A percentile compares a stretch with the other conserved stretches of the same genome.
Conservation (phyloP, 2,797 vertebrate species). For the Pantherophis alleghaniensis region DNA sequence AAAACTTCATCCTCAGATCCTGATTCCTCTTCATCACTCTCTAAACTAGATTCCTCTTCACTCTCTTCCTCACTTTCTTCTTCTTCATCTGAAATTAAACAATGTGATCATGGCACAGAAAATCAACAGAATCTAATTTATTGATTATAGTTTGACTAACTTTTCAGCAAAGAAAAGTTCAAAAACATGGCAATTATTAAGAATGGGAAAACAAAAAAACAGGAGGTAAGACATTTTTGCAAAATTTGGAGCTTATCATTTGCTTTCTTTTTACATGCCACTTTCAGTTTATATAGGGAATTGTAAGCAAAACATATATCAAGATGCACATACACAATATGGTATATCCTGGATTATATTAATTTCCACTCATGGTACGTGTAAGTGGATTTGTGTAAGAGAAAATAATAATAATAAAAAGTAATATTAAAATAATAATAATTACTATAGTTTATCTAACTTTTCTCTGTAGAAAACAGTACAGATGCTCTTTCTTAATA, state of each 20-base stretch:
- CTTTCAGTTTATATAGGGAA: neutral
- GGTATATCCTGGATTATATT: neutral
- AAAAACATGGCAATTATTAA: neutral
- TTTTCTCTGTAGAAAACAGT: neutral
- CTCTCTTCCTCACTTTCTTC: constrained; percentile 79
- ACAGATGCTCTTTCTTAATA: neutral
- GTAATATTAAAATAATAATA: neutral
- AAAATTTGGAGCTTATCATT: neutral
- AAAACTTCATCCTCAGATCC: constrained; percentile 70
- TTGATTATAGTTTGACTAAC: neutral
- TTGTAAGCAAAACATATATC: neutral
- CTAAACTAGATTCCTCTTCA: constrained; percentile 75
- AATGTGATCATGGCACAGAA: neutral
- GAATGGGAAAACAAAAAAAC: neutral
- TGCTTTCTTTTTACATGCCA: neutral
- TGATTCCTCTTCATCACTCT: constrained; percentile 73
- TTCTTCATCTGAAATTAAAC: constrained; percentile 72
- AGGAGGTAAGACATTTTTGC: neutral
- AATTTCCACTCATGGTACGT: neutral
- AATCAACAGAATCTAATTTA: neutral
- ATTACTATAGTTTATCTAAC: neutral
- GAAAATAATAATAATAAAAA: neutral
- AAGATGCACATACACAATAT: neutral
- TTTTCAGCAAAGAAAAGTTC: neutral
- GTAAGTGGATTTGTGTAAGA: neutral